phyloP scores from a whole-genome alignment of 2,113 vertebrate genomes.

The Microtus oregoni region DNA sequence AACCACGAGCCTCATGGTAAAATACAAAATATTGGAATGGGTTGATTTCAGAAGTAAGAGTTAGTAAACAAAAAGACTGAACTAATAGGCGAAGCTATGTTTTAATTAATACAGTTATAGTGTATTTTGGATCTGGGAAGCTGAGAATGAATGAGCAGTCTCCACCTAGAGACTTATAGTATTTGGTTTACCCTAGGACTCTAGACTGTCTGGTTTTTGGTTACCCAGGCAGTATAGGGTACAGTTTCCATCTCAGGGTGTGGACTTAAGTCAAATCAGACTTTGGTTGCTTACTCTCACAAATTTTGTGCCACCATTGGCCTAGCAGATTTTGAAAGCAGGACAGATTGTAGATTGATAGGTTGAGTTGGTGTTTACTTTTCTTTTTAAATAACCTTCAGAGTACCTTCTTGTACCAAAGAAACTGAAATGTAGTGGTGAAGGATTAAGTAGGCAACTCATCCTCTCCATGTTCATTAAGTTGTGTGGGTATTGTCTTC shows the following conservation, averaged over 20 bases:
- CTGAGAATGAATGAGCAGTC: too few species aligned
- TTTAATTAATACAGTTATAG: too few species aligned
- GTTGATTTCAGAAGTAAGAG: too few species aligned
- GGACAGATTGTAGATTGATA: background rate
- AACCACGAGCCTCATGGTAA: too few species aligned
- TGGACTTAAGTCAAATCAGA: background rate
- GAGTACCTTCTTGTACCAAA: background rate
- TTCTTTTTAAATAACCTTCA: background rate
- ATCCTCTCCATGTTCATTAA: background rate
- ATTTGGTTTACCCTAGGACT: background rate
- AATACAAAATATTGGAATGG: too few species aligned
- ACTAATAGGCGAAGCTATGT: too few species aligned
- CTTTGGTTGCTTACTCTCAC: background rate
- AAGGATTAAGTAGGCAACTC: background rate
- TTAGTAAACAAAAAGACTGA: too few species aligned
- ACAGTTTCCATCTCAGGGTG: too few species aligned
- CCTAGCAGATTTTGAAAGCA: background rate
- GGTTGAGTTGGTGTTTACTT: background rate
- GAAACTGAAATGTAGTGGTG: background rate
- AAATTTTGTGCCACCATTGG: background rate
- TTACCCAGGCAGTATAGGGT: background rate
- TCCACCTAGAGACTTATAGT: background rate
- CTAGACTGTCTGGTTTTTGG: background rate
- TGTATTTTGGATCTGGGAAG: too few species aligned
- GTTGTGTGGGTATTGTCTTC: background rate